Base-by-base conservation (phyloP, 2,113 vertebrate genomes). In the Platysteira castanea region DNA sequence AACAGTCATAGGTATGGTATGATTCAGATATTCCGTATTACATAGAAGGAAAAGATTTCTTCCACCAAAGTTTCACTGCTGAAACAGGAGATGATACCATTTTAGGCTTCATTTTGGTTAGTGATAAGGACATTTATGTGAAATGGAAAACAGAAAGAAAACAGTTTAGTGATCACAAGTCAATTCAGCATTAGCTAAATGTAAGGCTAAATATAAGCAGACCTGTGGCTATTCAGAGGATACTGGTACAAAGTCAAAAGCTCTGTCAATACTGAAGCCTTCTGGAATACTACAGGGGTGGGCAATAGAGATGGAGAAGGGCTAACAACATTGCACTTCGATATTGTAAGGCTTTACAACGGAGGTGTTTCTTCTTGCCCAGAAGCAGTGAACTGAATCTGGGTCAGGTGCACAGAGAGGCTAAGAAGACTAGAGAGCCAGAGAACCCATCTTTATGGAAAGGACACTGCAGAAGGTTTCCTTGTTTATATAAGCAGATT, bases 401-500 rank as follows among this genome's bases (percentile, higher is more conserved):
- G 14, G 33, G 46, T 63, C 68, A 81, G 42, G 7, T 47, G 26
- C 33, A 27, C 5, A 39, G 33, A 61, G 22, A 59, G 21, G 26
- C 39, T 60, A 18, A 50, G 53, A 76, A 4, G 21, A 22, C 16
- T 13, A 52, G 30, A 54, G 64, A 91, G 27, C 11, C 16, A 50
- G 33, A 84, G 54, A 84, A 39, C 6, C 12, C 13, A 9, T 42
- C 39, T 59, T 93, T 37, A 39, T 28, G 49, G 44, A 75, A 84
- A 82, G 70, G 69, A 63, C 47, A 75, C 30, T 71, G 52, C 61
- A 78, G 33, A 67, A 87, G 50, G 30, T 39, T 74, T 41, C n/a
- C 50, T 89, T 91, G 69, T 91, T 96, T 95, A 52, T 87, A 52
- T 52, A 82, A 93, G 87, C 7, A 87, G 52, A 91, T 28, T 89